Base-by-base conservation (phyloP, 2,888 invertebrate genomes). In the Seira musarum region DNA sequence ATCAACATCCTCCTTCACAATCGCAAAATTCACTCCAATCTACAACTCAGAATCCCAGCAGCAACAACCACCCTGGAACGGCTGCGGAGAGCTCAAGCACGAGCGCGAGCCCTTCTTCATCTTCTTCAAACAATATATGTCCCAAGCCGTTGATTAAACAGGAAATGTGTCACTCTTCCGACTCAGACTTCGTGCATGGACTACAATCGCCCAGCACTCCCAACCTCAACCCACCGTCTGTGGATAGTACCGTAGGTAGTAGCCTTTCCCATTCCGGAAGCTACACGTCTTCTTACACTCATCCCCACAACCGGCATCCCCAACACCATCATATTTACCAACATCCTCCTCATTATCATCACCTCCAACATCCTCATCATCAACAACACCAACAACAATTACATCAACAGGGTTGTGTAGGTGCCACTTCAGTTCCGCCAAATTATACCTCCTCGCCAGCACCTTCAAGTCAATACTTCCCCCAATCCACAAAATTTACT, bases 101-200 rank as follows among this genome's bases (percentile, higher is more conserved):
- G 30, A 30, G 30, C 61, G 46, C 49, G 24, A 66, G 60, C 67
- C 30, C 30, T 30, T 30, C 30, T 30, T 30, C 30, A n/a, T n/a
- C n/a, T 15, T 49, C 49, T 2, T 49, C 49, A 3, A 49, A 49
- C 49, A 76, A 63, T 69, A 63, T 25, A 69, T 69, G 60, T 63
- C 72, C 69, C 30, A 80, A 80, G 72, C 71, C 70, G 67, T 71
- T 80, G 80, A 80, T 80, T 76, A 80, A 76, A 75, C 80, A 80
- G 80, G 80, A 80, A 80, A 76, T 80, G 75, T 80, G 75, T 80
- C 80, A 80, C 75, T 65, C 80, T 75, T 80, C 80, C 75, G 80
- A 80, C 67, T 13, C 15, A n/a, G 49, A 49, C 49, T 70, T 71
- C 76, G 80, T 80, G 80, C 80, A 80, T 80, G 80, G 80, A 80